Evolutionary conservation across 1,140 invertebrate genomes (phyloP), one percentile per base, ranked within the genome.

Genomic region (Ephestia elutella): DNA sequence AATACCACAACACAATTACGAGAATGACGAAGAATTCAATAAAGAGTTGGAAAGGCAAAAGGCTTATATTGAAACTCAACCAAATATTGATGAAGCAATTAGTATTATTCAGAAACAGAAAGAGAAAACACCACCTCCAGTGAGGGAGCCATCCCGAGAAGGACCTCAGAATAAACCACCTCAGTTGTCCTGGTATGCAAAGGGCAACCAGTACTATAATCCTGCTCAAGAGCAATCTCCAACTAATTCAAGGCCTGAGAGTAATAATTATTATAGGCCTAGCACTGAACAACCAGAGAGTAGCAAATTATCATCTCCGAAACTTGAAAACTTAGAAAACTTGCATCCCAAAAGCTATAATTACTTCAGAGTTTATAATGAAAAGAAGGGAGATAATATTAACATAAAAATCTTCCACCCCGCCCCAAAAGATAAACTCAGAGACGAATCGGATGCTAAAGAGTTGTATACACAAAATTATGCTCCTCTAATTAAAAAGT

Each of bases 41-140:
- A 49, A 68, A 57, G 60, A 69, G 44, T 68, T 68, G 61, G 51
- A 67, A 51, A 19, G 17, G 2, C 49, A 51, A 56, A 49, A 53
- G 18, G 49, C 49, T 2, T 50, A 50, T n/a, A 44, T 44, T 44
- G 18, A 20, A 53, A 25, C 19, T 13, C 19, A 21, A 2, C 50
- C 19, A 1, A 53, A 53, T 44, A 44, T 44, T 53, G 50, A 21
- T n/a, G 20, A 53, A n/a, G 13, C 20, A 21, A 25, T 25, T 53
- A 53, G 21, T 15, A 13, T n/a, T 21, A 21, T 53, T 53, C 19
- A 53, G n/a, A 53, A 53, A 13, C 50, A 53, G n/a, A 20, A n/a
- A 11, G 10, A 53, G 1, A 21, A 53, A 9, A 53, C 21, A 21
- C 57, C 30, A 44, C 56, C 56, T 17, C 56, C 56, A 17, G 56